Evolutionary conservation across 30 jellyfish, hydroid and myxozoan genomes (phyloP), one percentile per base, ranked within the genome.

Genomic region (Hydractinia echinata): DNA sequence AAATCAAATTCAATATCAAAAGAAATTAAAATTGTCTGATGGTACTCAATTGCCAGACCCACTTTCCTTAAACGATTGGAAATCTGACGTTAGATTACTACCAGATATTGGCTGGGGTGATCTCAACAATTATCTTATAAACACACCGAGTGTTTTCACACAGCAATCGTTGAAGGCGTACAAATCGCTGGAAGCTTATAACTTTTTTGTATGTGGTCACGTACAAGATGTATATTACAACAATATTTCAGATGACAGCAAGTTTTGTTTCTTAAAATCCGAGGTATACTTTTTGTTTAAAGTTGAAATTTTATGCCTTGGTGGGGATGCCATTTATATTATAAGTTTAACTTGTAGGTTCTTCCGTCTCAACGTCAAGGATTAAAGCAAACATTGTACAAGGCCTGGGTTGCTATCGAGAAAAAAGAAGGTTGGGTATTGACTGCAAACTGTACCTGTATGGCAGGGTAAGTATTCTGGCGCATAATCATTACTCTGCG

Each of bases 81-180:
- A 74, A 64, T 54, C 18, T 83, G 91, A 83, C 76, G 91, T 83
- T 62, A 44, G 56, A n/a, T 61, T 83, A 76, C 85, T 83, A 81
- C 91, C 91, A 49, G 87, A 83, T 83, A 61, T 83, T 51, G 52
- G 72, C 79, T 74, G 87, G 86, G 71, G 72, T 56, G 91, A 83
- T 67, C 64, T 83, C 51, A 58, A 73, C 80, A 66, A 55, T 62
- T 83, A 83, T 67, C 54, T 83, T 20, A 83, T 83, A 50, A 66
- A 83, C 30, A 64, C 84, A 51, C 91, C 86, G 60, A 72, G 91
- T 69, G 53, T 50, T 76, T 83, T 64, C n/a, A 64, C 74, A 64
- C 74, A 64, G 39, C 74, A 51, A 49, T n/a, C n/a, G n/a, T n/a
- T n/a, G n/a, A n/a, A n/a, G n/a, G n/a, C n/a, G n/a, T n/a, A n/a